phyloP scores from a whole-genome alignment of 2,888 invertebrate genomes.

The Perizoma flavofasciatum region DNA sequence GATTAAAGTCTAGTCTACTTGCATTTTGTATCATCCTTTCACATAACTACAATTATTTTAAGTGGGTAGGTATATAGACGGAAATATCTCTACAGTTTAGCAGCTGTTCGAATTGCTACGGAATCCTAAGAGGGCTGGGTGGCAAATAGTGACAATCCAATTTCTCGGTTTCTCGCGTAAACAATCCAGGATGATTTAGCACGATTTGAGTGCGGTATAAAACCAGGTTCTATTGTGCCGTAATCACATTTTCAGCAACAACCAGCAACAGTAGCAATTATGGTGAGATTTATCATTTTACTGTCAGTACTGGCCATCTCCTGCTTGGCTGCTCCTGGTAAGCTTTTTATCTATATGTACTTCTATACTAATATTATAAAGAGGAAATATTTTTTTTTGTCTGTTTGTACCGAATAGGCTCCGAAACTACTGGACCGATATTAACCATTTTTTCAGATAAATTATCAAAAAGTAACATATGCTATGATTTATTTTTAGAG shows the following conservation, averaged over 20 bases:
- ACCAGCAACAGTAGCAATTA: conserved; percentile 37
- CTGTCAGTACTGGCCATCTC: conserved; percentile 42
- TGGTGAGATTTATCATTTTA: conserved; percentile 47
- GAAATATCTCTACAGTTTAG: no score
- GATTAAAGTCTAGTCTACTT: no score
- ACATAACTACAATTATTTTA: neutral
- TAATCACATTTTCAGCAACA: conserved; percentile 33
- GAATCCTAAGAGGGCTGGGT: conserved; percentile 38
- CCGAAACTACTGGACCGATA: no score
- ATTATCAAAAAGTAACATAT: no score
- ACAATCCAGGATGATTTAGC: conserved; percentile 55
- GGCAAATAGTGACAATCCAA: conserved; percentile 50
- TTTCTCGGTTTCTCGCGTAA: conserved; percentile 50
- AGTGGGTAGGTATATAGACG: neutral
- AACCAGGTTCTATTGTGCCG: conserved; percentile 33
- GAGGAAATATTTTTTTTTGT: no score
- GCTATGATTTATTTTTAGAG: no score
- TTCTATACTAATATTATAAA: no score
- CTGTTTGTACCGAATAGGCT: no score
- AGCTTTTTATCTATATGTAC: no score
- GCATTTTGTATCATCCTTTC: no score
- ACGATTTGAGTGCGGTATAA: conserved; percentile 53
- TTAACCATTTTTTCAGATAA: no score
- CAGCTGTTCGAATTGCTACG: neutral
- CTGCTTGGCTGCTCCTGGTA: conserved; percentile 60